Base-by-base conservation (phyloP, 1,140 invertebrate genomes). In the Drosophila setifemur region DNA sequence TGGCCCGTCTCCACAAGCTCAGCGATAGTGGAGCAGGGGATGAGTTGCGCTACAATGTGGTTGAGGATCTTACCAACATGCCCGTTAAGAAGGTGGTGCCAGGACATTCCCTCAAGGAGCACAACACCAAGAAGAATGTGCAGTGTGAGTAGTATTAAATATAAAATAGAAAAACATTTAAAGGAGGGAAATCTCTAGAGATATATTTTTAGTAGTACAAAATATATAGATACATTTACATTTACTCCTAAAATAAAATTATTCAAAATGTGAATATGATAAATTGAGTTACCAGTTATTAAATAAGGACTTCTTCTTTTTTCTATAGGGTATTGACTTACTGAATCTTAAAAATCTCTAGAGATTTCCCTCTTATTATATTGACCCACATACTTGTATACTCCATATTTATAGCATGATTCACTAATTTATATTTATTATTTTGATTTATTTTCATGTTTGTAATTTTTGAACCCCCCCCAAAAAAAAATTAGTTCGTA, bases 71-170 rank as follows among this genome's bases (percentile, higher is more conserved):
- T n/a, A 53, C 78, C 11, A 48, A 47, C n/a, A 49, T 83, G 39
- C 69, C 63, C 26, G 26, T 33, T 26, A 83, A 83, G 64, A 83
- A 83, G 48, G 29, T 73, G n/a, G 19, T 63, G 8, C 40, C 71
- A 21, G 29, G 43, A 25, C 25, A 44, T 0, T 40, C 61, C 0
- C 16, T 49, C 9, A 86, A 89, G 25, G 78, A 86, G 40, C 88
- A 89, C 25, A 87, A 71, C 39, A 82, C 63, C 55, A 89, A 89
- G 37, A 89, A 89, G 55, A 89, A 89, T 70, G 83, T 88, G 16
- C 88, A 89, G 61, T 89, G 88, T 89, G 26, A 88, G 88, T 85
- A 50, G n/a, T n/a, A n/a, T n/a, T n/a, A n/a, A n/a, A n/a, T n/a
- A n/a, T n/a, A n/a, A n/a, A n/a, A n/a, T n/a, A n/a, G n/a, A n/a